Evolutionary conservation across 1,140 invertebrate genomes (phyloP).

Genomic region (Eumaeus atala): DNA sequence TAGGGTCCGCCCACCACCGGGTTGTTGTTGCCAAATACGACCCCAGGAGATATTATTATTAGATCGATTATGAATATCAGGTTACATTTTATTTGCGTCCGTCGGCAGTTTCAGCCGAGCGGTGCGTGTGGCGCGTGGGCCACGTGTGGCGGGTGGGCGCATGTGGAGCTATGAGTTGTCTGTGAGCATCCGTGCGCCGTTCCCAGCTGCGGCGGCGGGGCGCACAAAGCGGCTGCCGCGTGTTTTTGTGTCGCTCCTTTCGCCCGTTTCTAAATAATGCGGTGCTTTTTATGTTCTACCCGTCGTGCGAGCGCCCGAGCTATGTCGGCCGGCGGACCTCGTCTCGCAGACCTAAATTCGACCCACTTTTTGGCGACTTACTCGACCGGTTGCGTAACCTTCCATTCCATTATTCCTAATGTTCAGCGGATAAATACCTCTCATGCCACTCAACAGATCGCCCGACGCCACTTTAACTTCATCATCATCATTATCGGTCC

Average conservation of each 20-base stretch:
- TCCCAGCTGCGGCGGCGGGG: conserved; percentile 15
- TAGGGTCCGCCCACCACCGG: too few species aligned
- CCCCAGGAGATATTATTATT: too few species aligned
- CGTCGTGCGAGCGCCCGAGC: conserved; percentile 29
- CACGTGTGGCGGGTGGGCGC: too few species aligned
- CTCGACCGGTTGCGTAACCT: conserved; percentile 25
- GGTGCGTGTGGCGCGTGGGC: too few species aligned
- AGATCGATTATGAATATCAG: background rate
- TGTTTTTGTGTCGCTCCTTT: conserved; percentile 47
- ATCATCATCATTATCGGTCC: too few species aligned
- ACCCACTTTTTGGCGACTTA: conserved; percentile 35
- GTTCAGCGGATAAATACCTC: background rate
- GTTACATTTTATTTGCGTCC: too few species aligned
- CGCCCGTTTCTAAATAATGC: conserved; percentile 49
- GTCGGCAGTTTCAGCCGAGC: too few species aligned
- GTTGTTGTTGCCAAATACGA: too few species aligned
- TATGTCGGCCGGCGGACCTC: conserved; percentile 28
- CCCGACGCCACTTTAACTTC: background rate
- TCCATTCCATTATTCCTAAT: conserved; percentile 2
- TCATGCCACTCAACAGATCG: background rate
- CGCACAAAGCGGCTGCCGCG: conserved; percentile 29
- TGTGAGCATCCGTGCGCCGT: too few species aligned
- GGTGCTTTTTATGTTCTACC: conserved; percentile 49
- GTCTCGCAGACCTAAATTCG: conserved; percentile 23
- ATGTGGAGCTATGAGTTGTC: too few species aligned